phyloP scores from a whole-genome alignment of 2,113 vertebrate genomes.

The Procavia capensis region DNA sequence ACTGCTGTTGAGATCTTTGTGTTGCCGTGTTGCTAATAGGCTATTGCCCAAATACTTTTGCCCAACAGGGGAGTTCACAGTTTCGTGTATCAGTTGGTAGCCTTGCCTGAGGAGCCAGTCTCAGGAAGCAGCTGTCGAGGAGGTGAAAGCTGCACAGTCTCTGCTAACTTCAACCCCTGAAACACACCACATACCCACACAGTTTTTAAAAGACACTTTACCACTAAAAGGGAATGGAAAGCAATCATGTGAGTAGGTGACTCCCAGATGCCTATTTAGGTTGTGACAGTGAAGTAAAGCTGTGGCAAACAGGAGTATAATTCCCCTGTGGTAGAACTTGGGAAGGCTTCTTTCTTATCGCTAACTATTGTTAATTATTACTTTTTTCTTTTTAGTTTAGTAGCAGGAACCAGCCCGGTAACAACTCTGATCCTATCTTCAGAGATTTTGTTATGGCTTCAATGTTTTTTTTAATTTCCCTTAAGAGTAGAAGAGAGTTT shows the following conservation, averaged over 20 bases:
- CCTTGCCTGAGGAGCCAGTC: background rate
- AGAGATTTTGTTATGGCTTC: background rate
- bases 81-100: background rate
- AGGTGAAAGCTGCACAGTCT: background rate
- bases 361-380: background rate
- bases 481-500: background rate
- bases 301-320: background rate
- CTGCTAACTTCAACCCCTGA: background rate
- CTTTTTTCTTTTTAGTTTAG: background rate
- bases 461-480: conserved; percentile 26
- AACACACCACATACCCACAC: background rate
- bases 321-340: conserved; percentile 36
- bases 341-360: background rate
- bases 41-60: conserved; percentile 53
- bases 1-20: conserved; percentile 53
- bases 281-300: background rate
- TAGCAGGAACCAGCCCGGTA: background rate
- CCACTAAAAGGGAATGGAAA: background rate
- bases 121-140: background rate
- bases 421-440: background rate
- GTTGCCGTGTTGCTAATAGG: background rate
- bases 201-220: background rate
- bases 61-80: background rate
- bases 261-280: background rate
- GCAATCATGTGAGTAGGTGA: conserved; percentile 23